Conservation (phyloP, 2,113 vertebrate species). For the Thunnus thynnus region DNA sequence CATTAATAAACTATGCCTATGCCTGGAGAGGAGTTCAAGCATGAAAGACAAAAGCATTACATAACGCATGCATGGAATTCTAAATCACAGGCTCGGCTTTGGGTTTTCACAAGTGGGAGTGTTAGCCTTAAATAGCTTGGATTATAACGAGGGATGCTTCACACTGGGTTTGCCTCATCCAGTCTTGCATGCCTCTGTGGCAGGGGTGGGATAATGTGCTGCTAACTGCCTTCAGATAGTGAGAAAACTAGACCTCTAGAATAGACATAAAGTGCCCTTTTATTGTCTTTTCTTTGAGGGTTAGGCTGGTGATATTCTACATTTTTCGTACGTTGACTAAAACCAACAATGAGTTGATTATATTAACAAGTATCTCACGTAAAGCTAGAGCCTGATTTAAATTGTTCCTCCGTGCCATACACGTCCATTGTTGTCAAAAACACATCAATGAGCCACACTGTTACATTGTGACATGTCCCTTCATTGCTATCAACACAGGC, state of each 20-base stretch:
- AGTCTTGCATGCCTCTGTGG: constrained; percentile 26
- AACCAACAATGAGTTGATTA: background rate
- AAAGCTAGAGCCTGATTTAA: background rate
- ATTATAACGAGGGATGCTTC: constrained; percentile 67
- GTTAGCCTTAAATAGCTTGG: constrained; percentile 76
- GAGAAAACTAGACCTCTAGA: background rate
- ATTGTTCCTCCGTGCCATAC: background rate
- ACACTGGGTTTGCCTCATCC: constrained; percentile 50
- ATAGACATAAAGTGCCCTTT: background rate
- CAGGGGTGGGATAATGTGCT: constrained; percentile 31
- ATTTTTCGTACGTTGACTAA: background rate
- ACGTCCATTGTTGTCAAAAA: too few relatives aligned
- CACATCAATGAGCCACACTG: too few relatives aligned
- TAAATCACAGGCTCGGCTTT: constrained; percentile 74
- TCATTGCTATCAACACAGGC: background rate
- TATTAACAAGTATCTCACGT: background rate
- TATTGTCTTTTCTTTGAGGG: background rate
- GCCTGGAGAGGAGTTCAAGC: constrained; percentile 72
- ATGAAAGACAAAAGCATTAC: constrained; percentile 82
- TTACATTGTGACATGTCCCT: background rate
- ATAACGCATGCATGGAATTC: constrained; percentile 81
- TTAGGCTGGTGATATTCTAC: too few relatives aligned
- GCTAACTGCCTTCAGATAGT: constrained; percentile 18
- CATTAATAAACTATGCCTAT: constrained; percentile 80
- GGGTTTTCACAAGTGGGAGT: constrained; percentile 78